These are phyloP conservation scores for Dynastes tityus DNA, from an alignment of 2,888 invertebrate species.

Conservation along the genomic window DNA sequence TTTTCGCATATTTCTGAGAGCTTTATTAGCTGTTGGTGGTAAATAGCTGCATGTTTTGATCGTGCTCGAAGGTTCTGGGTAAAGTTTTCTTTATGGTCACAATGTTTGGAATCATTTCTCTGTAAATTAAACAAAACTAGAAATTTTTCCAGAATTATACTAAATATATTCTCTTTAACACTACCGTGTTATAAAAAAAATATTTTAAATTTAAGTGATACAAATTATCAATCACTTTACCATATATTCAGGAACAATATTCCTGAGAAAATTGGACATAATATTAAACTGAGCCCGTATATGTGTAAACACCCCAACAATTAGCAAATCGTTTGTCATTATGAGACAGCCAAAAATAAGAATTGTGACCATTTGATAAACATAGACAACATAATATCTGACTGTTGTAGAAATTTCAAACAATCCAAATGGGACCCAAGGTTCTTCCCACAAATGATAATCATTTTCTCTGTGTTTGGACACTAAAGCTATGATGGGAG, in stretches of 20 bases:
- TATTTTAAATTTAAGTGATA: too few species aligned
- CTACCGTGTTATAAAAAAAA: too few species aligned
- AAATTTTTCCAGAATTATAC: too few species aligned
- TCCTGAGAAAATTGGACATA: neutral
- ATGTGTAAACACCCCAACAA: slow-evolving; percentile 1
- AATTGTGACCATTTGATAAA: neutral
- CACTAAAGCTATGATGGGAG: neutral
- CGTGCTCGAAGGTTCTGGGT: neutral
- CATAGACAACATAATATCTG: slow-evolving; percentile 6
- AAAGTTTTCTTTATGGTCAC: neutral
- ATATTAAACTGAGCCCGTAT: slow-evolving; percentile 10
- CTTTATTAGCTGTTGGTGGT: slow-evolving; percentile 21
- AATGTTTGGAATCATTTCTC: neutral
- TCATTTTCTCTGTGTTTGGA: neutral
- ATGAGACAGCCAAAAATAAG: neutral
- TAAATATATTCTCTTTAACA: too few species aligned
- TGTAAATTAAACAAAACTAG: neutral
- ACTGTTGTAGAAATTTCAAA: neutral
- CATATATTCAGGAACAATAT: neutral
- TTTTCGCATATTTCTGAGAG: neutral
- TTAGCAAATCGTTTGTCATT: neutral
- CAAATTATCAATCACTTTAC: neutral
- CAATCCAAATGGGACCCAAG: slow-evolving; percentile 10
- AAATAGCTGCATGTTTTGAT: neutral
- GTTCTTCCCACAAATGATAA: neutral